These are phyloP conservation scores for Montipora sp. DNA, from an alignment of 64 coral and sea anemone species.

Conservation along the genomic window DNA sequence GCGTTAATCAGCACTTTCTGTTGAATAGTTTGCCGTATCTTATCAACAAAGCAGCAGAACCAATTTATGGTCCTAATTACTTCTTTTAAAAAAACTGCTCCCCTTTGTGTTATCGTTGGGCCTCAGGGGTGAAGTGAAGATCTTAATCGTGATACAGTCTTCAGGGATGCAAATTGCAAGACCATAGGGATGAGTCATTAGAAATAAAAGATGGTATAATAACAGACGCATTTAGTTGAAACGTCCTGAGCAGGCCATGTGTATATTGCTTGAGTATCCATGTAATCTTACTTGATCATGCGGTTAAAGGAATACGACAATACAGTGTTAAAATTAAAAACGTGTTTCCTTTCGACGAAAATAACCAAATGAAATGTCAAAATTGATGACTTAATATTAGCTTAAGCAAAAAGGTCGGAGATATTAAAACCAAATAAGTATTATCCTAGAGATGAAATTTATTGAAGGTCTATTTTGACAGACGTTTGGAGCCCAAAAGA, in stretches of 20 bases:
- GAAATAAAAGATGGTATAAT: conserved; percentile 17
- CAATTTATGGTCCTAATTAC: conserved; percentile 90
- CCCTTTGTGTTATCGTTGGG: conserved; percentile 71
- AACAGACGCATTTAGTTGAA: not conserved
- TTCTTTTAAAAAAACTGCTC: conserved; percentile 86
- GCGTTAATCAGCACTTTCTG: conserved; percentile 59
- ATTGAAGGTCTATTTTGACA: conserved; percentile 88
- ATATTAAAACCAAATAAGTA: conserved; percentile 97
- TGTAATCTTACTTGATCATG: conserved; percentile 57
- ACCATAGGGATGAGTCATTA: conserved; percentile 27
- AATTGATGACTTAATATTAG: conserved; percentile 92
- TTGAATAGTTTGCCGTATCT: conserved; percentile 49
- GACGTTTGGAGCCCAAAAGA: conserved; percentile 42
- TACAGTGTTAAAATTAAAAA: conserved; percentile 59
- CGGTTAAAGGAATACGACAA: conserved; percentile 60
- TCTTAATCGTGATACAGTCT: conserved; percentile 42
- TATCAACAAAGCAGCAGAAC: conserved; percentile 74
- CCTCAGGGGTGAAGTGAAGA: conserved; percentile 54
- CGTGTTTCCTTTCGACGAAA: conserved; percentile 80
- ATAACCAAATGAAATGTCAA: conserved; percentile 83
- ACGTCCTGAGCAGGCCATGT: not conserved
- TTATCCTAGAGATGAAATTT: conserved; percentile 63
- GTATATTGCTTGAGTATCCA: conserved; percentile 61
- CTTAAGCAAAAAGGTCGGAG: conserved; percentile 83
- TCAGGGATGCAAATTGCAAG: conserved; percentile 35